These are phyloP conservation scores for Gobius niger DNA, from an alignment of 2,113 vertebrate genomes.

Conservation along the genomic window DNA sequence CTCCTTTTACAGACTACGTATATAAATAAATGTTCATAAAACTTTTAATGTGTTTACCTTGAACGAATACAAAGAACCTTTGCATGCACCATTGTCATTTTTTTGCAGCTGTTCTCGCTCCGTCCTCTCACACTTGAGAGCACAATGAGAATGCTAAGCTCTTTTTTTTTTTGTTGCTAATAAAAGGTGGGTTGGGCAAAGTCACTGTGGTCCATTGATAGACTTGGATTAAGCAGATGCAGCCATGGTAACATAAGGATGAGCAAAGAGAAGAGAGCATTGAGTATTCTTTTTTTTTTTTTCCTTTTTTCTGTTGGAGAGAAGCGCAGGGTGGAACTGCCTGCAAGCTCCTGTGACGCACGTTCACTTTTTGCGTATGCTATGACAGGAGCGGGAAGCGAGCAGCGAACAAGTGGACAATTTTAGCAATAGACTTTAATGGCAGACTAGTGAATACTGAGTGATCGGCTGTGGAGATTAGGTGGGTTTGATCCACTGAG, in stretches of 20 bases:
- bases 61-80: no score
- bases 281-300: slow-evolving; percentile 41
- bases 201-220: slow-evolving; percentile 63
- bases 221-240: slow-evolving; percentile 62
- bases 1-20: no score
- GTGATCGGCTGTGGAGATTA: not conserved
- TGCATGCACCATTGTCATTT: no score
- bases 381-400: slow-evolving; percentile 20
- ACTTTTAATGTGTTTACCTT: no score
- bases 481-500: not conserved
- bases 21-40: no score
- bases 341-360: slow-evolving; percentile 66
- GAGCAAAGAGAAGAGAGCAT: slow-evolving; percentile 41
- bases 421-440: slow-evolving; percentile 21
- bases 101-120: not conserved
- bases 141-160: not conserved
- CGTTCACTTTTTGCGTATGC: slow-evolving; percentile 55
- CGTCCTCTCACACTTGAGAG: not conserved
- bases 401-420: slow-evolving; percentile 27
- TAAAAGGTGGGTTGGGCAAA: slow-evolving; percentile 13
- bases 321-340: slow-evolving; percentile 55
- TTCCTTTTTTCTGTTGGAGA: slow-evolving; percentile 38
- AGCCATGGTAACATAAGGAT: slow-evolving; percentile 69
- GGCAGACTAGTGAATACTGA: not conserved
- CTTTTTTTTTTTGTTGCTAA: not conserved